Percentiles rank a stretch among this genome's conserved stretches.
Conservation (phyloP, 2,113 vertebrate species). For the Carassius carassius region DNA sequence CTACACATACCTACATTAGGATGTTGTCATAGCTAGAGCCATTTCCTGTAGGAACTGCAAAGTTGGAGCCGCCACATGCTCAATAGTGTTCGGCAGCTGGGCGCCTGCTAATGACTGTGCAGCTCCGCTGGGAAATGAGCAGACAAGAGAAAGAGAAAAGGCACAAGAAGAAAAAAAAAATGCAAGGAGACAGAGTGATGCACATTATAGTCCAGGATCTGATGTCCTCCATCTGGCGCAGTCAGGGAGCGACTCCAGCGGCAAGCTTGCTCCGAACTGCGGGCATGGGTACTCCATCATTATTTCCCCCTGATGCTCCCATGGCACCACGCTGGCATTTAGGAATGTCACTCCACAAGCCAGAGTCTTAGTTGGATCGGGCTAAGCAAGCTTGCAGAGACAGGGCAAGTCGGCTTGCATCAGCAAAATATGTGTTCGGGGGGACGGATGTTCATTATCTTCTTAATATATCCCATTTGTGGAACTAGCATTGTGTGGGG, state of each 20-base stretch:
- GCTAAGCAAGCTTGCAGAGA: conserved; percentile 45
- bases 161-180: conserved; percentile 4
- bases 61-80: conserved; percentile 34
- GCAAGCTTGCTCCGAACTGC: conserved; percentile 47
- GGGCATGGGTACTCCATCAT: conserved; percentile 57
- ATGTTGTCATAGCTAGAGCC: conserved; percentile 14
- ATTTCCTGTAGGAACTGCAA: conserved; percentile 22
- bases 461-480: conserved; percentile 44
- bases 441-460: conserved; percentile 48
- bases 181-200: conserved; percentile 38
- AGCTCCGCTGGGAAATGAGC: conserved; percentile 46
- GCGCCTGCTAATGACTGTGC: conserved; percentile 53
- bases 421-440: conserved; percentile 42
- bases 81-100: conserved; percentile 50
- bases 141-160: conserved; percentile 50
- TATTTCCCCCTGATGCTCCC: conserved; percentile 51
- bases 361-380: conserved; percentile 22
- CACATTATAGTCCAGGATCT: conserved; percentile 55
- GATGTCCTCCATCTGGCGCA: conserved; percentile 58
- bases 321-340: conserved; percentile 54
- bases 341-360: conserved; percentile 53
- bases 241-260: conserved; percentile 50
- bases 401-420: conserved; percentile 41
- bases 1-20: conserved; percentile 31
- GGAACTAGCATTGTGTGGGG: conserved; percentile 28